These are phyloP conservation scores for Autographa pulchrina DNA, from an alignment of 2,888 invertebrate species.

Conservation along the genomic window DNA sequence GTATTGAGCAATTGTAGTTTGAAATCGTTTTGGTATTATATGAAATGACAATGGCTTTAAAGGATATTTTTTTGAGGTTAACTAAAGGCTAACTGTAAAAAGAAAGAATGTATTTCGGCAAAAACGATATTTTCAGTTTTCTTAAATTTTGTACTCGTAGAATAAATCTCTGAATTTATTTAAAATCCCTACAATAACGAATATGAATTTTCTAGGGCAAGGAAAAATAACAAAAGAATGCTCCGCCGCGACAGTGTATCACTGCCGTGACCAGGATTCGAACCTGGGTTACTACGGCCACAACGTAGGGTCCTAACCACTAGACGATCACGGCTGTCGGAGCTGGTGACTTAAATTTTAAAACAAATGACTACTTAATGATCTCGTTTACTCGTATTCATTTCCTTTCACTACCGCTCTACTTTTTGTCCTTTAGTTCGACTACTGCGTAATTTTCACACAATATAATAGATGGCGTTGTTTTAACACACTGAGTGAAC, in stretches of 20 bases:
- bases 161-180: too few species aligned
- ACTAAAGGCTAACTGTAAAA: too few species aligned
- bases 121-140: too few species aligned
- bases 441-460: background rate
- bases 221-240: conserved; percentile 17
- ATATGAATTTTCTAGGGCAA: too few species aligned
- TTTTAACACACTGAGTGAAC: too few species aligned
- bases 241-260: conserved; percentile 67
- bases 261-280: conserved; percentile 92
- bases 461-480: background rate
- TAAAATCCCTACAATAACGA: too few species aligned
- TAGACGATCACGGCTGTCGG: conserved; percentile 90
- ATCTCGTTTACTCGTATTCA: background rate
- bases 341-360: conserved; percentile 18
- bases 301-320: conserved; percentile 93
- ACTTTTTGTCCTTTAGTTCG: background rate
- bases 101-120: too few species aligned
- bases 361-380: background rate
- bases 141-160: too few species aligned
- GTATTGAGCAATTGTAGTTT: background rate
- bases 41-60: background rate
- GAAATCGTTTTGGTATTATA: background rate
- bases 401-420: background rate
- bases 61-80: background rate
- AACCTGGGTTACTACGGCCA: conserved; percentile 92